These are phyloP conservation scores for Ceyx margarethae DNA, from an alignment of 2,113 vertebrate species.

Conservation along the genomic window DNA sequence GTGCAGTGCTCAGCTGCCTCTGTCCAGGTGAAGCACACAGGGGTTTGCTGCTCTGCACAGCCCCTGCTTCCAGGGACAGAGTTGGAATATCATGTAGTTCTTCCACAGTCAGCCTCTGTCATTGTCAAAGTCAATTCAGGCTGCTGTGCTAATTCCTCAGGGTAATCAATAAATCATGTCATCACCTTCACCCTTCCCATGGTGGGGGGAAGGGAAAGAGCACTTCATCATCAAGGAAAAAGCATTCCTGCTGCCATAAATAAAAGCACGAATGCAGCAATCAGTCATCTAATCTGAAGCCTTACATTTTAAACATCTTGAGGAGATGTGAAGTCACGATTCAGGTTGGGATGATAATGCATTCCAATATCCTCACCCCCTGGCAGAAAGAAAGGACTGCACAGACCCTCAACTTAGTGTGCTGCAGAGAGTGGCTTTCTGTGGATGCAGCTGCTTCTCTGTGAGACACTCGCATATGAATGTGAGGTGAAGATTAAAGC, in stretches of 20 bases:
- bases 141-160: constrained; percentile 67
- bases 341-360: constrained; percentile 58
- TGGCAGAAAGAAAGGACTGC: constrained; percentile 53
- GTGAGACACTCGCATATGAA: constrained; percentile 14
- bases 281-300: constrained; percentile 72
- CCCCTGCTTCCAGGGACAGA: constrained; percentile 39
- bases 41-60: background rate
- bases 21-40: background rate
- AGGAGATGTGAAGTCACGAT: constrained; percentile 77
- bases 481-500: constrained; percentile 65
- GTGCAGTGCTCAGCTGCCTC: background rate
- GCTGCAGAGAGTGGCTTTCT: constrained; percentile 6
- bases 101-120: constrained; percentile 71
- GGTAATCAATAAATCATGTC: constrained; percentile 81
- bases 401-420: background rate
- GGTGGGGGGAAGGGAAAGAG: constrained; percentile 35
- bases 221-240: constrained; percentile 72
- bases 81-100: constrained; percentile 57
- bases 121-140: constrained; percentile 75
- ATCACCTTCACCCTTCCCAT: constrained; percentile 71
- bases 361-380: constrained; percentile 35
- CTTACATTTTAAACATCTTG: constrained; percentile 74
- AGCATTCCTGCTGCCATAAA: constrained; percentile 68
- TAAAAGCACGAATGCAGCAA: constrained; percentile 73
- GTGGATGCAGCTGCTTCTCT: background rate